Conservation (phyloP, 2,888 invertebrate species). For the Cryptophagus acutangulus region DNA sequence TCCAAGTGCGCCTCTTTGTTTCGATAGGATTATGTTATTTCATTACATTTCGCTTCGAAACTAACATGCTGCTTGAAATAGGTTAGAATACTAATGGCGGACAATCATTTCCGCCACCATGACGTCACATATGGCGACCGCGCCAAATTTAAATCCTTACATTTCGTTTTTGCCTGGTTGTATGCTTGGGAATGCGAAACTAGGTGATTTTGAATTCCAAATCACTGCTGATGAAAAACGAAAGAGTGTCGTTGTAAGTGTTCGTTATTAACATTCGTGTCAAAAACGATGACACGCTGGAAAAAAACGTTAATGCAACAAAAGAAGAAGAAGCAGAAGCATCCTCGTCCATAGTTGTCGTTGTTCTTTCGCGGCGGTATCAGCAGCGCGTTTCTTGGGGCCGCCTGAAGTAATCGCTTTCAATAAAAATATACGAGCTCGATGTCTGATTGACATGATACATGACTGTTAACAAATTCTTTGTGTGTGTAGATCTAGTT, state of each 20-base stretch:
- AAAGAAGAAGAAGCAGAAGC: too few relatives aligned
- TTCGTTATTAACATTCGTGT: conserved; percentile 31
- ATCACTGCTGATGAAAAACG: conserved; percentile 23
- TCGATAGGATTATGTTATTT: too few relatives aligned
- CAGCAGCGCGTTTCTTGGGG: too few relatives aligned
- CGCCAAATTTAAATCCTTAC: conserved; percentile 18
- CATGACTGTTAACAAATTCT: conserved; percentile 39
- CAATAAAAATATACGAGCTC: conserved; percentile 18
- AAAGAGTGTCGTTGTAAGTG: conserved; percentile 25
- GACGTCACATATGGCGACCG: too few relatives aligned
- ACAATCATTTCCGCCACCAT: too few relatives aligned
- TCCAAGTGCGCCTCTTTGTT: too few relatives aligned
- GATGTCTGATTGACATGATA: conserved; percentile 39
- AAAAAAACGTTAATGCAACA: conserved; percentile 21
- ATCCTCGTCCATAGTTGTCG: too few relatives aligned
- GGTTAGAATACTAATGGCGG: too few relatives aligned
- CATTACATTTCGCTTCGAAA: too few relatives aligned
- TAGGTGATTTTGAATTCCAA: conserved; percentile 27
- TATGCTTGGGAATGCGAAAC: too few relatives aligned
- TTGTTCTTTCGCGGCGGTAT: conserved; percentile 16
- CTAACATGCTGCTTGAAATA: too few relatives aligned
- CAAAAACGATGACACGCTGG: conserved; percentile 30
- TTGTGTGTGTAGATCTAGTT: conserved; percentile 39
- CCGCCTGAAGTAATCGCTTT: conserved; percentile 9
- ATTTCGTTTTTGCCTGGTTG: too few relatives aligned